Evolutionary conservation across 2,888 invertebrate species (phyloP).

Genomic region (Megalurothrips usitatus): DNA sequence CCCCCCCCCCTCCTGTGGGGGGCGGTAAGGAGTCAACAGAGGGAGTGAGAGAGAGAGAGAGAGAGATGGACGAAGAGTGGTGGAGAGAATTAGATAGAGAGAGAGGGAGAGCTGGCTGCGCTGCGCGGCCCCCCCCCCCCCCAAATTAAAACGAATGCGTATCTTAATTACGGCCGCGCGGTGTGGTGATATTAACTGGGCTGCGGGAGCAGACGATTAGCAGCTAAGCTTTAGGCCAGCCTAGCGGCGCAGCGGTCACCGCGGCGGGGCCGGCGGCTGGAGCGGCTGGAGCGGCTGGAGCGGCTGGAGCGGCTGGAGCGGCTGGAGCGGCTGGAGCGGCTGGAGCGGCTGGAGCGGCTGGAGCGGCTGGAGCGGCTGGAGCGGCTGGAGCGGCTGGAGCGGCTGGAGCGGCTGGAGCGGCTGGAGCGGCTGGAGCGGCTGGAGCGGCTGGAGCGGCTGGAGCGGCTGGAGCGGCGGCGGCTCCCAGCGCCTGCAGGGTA

Average conservation of each 20-base stretch:
- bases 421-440: too few species aligned
- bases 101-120: neutral
- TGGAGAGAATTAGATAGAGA: neutral
- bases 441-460: too few species aligned
- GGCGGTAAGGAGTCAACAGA: neutral
- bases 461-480: too few species aligned
- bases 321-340: too few species aligned
- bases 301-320: too few species aligned
- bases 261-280: too few species aligned
- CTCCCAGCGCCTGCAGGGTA: too few species aligned
- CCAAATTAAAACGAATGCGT: conserved; percentile 6
- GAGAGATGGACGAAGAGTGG: neutral
- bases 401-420: too few species aligned
- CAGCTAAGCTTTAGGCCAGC: neutral
- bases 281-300: too few species aligned
- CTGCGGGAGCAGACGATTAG: neutral
- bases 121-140: neutral
- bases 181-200: neutral
- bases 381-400: too few species aligned
- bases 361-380: too few species aligned
- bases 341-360: too few species aligned
- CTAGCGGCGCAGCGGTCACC: neutral
- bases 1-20: neutral
- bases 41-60: neutral
- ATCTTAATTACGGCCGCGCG: neutral